Evolutionary conservation across 2,888 invertebrate genomes (phyloP), one percentile per base, ranked within the genome.

Genomic region (Rotaria magnacalcarata): DNA sequence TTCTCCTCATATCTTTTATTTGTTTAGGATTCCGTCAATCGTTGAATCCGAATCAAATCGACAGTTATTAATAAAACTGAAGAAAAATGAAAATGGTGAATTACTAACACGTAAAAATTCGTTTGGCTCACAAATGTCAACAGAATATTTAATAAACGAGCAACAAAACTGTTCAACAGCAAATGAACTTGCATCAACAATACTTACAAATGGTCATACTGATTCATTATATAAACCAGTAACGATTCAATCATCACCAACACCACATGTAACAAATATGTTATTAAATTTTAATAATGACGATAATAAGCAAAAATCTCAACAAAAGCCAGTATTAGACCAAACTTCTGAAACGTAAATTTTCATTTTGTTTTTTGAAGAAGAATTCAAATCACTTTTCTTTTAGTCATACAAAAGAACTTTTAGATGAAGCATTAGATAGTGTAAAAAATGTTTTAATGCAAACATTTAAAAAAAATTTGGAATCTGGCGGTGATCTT

Each of bases 391-490:
- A 10, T 27, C 14, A 14, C 16, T 47, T 2, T n/a, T 24, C 24
- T n/a, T 80, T 80, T 80, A 80, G 80, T 47, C 80, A 80, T 47
- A 80, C 80, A 43, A 21, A 47, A 80, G 80, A 80, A 80, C 47
- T 80, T n/a, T n/a, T 80, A 10, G 80, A 80, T 80, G 80, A 80
- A 80, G 80, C 80, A 47, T 80, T 80, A 24, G 80, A 80, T 80
- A 80, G 80, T 80, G 80, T 80, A 10, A 80, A 80, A 47, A 80
- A 80, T 80, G 80, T 80, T 47, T 80, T 80, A 47, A 80, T 80
- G 80, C 80, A 80, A 80, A 80, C 80, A 21, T 80, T 80, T 47
- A 80, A 47, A 43, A 80, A 80, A 43, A 80, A 80, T 80, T 19
- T 80, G 3, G 80, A 80, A 47, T n/a, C 80, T 14, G 80, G 80